Base-by-base conservation (phyloP, 2,113 vertebrate species). In the Apaloderma vittatum region DNA sequence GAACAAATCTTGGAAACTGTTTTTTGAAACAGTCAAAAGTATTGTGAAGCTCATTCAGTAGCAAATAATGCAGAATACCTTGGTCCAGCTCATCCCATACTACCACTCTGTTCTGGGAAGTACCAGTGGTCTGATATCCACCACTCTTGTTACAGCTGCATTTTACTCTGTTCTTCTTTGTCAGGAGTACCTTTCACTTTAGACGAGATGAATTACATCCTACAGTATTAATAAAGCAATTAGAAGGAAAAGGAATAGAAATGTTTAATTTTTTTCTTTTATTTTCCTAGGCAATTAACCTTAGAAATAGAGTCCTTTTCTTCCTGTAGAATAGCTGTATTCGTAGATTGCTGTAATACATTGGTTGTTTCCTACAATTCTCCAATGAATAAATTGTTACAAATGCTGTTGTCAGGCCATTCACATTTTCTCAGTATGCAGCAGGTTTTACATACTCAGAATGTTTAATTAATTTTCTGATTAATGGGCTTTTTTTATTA, bases 391-490 rank as follows among this genome's bases (percentile, higher is more conserved):
- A 92, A 63, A 93, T 82, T 92, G 87, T 81, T 88, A 97, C 63
- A 97, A 90, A 96, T 92, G 51, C 55, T 93, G 68, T 95, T 96
- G 90, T 96, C 94, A 96, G 88, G 59, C 87, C 84, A 89, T 95
- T 97, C 95, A 95, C 59, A 95, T 94, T 97, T 96, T 96, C 97
- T 84, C 88, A 90, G 75, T 78, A 58, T 72, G 55, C 90, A 97
- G 93, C 93, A 96, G 92, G 86, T 96, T 97, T 97, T 94, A 93
- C 83, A 94, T 81, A 95, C 74, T 88, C 75, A 89, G 94, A 97
- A 98, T 96, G 93, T 97, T 98, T 98, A 98, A 98, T 97, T 97
- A 97, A 97, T 98, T 98, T 97, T 92, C 96, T 97, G 97, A 97
- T 97, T 98, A 98, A 97, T 97, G 86, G 46, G 32, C n/a, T 85